A percentile compares a stretch with the other conserved stretches of the same genome.
These are phyloP conservation scores for Macaca fascicularis DNA, from an alignment of 2,113 vertebrate genomes.

Conservation along the genomic window DNA sequence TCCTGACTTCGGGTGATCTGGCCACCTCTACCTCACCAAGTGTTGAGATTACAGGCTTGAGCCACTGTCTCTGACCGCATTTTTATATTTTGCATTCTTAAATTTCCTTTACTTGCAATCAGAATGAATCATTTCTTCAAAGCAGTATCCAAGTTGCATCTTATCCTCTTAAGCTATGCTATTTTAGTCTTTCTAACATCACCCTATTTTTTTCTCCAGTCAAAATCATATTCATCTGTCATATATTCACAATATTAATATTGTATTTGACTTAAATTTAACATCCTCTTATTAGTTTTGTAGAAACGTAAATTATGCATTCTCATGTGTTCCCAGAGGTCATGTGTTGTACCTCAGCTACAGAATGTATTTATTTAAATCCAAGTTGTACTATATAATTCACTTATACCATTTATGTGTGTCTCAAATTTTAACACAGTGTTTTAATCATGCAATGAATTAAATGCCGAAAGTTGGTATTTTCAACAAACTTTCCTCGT, in stretches of 20 bases:
- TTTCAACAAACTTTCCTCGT: background rate
- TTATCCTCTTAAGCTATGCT: background rate
- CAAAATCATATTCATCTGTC: background rate
- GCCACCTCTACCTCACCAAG: too few species aligned
- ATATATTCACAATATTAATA: background rate
- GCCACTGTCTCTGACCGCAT: accelerated
- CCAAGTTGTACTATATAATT: background rate
- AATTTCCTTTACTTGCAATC: background rate
- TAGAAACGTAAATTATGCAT: background rate
- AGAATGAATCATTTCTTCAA: background rate
- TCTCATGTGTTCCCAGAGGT: background rate
- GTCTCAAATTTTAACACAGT: background rate
- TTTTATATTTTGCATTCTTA: background rate
- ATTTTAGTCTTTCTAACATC: background rate
- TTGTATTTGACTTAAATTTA: background rate
- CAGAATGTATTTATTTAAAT: background rate
- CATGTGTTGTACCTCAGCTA: background rate
- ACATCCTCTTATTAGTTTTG: background rate
- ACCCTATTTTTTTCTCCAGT: background rate
- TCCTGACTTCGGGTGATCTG: too few species aligned
- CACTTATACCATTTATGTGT: background rate
- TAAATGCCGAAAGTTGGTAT: background rate
- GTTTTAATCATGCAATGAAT: background rate
- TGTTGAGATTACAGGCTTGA: too few species aligned
- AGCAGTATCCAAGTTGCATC: background rate